Percentiles rank a stretch among this genome's conserved stretches.
Conservation (phyloP, 2,113 vertebrate species). For the Gopherus evgoodei region DNA sequence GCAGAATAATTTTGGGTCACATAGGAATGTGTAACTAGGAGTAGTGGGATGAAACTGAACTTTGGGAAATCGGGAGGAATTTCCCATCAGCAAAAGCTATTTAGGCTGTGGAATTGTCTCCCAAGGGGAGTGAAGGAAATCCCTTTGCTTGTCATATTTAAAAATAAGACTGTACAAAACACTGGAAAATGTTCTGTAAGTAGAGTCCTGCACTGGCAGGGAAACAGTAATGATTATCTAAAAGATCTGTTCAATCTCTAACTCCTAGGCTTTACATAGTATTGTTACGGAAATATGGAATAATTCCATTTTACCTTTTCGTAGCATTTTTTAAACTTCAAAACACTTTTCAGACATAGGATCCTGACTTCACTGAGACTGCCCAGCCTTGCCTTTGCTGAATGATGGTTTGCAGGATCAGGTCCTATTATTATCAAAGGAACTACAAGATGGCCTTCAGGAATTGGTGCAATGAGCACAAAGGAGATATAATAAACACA, state of each 20-base stretch:
- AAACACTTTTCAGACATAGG: not conserved
- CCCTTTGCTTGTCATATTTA: not conserved
- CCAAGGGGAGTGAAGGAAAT: not conserved
- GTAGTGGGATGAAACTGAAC: not conserved
- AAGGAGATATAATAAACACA: not conserved
- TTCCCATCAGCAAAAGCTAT: not conserved
- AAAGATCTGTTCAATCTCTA: not conserved
- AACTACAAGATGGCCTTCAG: not conserved
- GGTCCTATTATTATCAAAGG: not conserved
- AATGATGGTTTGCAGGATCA: not conserved
- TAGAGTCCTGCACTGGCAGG: not conserved
- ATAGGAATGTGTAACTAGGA: not conserved
- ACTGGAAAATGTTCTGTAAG: not conserved
- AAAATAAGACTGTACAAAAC: not conserved
- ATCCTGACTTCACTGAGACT: not conserved
- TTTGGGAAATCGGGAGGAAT: not conserved
- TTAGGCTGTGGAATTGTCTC: too few species aligned
- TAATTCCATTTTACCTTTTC: not conserved
- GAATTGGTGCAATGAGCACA: not conserved
- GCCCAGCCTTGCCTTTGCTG: not conserved
- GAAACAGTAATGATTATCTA: not conserved
- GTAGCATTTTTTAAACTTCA: not conserved
- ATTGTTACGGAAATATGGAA: not conserved
- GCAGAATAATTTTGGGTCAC: not conserved
- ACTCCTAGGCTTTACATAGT: not conserved